These are phyloP conservation scores for Erannis defoliaria DNA, from an alignment of 2,888 invertebrate genomes.

Conservation along the genomic window DNA sequence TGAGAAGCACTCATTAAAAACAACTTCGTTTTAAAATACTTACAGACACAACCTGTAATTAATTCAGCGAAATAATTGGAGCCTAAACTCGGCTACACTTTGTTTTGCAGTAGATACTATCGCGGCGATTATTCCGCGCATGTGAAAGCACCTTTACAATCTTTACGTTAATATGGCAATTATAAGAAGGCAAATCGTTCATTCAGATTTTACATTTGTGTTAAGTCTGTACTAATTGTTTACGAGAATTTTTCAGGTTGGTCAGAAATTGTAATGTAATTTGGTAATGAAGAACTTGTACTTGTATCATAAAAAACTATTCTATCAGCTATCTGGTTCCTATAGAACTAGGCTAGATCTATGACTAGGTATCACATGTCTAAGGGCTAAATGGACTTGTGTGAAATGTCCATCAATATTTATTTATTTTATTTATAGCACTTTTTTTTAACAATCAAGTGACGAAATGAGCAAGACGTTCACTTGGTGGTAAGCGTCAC, in stretches of 20 bases:
- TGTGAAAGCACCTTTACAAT: slow-evolving; percentile 51
- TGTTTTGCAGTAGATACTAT: slow-evolving; percentile 29
- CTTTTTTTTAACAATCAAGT: no score
- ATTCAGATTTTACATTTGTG: slow-evolving; percentile 60
- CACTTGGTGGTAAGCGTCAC: no score
- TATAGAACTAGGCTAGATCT: no score
- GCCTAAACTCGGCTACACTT: slow-evolving; percentile 19
- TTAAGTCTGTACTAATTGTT: slow-evolving; percentile 41
- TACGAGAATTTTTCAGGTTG: background rate
- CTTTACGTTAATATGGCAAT: slow-evolving; percentile 66
- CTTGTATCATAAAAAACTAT: no score
- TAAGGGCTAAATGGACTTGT: no score
- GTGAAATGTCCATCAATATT: no score
- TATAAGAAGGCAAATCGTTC: slow-evolving; percentile 56
- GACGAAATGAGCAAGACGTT: no score
- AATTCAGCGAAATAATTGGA: slow-evolving; percentile 29
- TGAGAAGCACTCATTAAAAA: background rate
- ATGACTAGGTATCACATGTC: no score
- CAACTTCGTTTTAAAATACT: slow-evolving; percentile 1
- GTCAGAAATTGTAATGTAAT: no score
- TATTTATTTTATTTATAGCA: no score
- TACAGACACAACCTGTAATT: slow-evolving; percentile 9
- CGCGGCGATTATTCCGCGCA: slow-evolving; percentile 39
- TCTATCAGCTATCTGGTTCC: no score
- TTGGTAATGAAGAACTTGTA: no score